These are phyloP conservation scores for Pardalotus punctatus DNA, from an alignment of 2,113 vertebrate genomes.

Conservation along the genomic window DNA sequence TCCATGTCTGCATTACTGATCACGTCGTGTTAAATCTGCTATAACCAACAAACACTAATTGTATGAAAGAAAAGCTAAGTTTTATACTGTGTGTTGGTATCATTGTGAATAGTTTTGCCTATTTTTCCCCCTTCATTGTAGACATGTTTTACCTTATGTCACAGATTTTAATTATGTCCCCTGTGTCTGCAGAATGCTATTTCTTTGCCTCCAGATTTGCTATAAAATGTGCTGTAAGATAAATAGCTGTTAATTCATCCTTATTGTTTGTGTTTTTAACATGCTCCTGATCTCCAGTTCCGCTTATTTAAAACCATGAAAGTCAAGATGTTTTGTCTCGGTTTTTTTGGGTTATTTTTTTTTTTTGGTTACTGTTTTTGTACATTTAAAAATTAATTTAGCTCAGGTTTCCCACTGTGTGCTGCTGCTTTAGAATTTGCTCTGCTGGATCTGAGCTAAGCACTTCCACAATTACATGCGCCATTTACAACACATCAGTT, in stretches of 20 bases:
- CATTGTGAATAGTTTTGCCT: not conserved
- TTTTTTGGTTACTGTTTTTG: not conserved
- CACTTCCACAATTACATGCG: not conserved
- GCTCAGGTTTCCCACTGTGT: not conserved
- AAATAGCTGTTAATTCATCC: not conserved
- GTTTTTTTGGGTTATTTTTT: not conserved
- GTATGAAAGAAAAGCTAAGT: not conserved
- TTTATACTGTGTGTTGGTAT: constrained; percentile 10
- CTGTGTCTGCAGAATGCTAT: not conserved
- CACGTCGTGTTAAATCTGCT: not conserved
- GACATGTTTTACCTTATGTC: not conserved
- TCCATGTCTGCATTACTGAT: constrained; percentile 17
- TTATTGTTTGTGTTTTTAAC: not conserved
- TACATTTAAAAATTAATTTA: not conserved
- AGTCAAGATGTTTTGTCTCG: not conserved
- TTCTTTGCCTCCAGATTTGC: not conserved
- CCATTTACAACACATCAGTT: not conserved
- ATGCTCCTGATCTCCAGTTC: not conserved
- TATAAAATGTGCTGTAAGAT: not conserved
- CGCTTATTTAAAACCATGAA: not conserved
- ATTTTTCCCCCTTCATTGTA: not conserved
- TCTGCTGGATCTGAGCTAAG: constrained; percentile 4
- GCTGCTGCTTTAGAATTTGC: not conserved
- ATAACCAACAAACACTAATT: not conserved
- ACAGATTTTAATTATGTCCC: not conserved